phyloP scores from a whole-genome alignment of 1,140 invertebrate genomes.

The Planococcus citri region DNA sequence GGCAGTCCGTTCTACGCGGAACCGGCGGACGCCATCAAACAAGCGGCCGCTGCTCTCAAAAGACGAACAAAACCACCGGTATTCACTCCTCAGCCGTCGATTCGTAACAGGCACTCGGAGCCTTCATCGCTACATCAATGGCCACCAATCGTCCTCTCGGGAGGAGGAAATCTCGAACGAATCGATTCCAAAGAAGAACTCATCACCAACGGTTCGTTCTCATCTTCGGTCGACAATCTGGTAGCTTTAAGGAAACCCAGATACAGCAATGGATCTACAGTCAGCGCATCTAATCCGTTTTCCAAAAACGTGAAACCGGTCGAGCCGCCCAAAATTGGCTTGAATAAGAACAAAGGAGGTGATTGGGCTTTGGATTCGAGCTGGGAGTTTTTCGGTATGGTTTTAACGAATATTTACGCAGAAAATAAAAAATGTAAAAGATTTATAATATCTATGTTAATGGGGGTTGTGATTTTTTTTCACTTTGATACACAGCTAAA shows the following conservation, averaged over 20 bases:
- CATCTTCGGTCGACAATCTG: conserved; percentile 55
- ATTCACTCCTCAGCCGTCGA: conserved; percentile 29
- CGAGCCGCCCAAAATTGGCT: conserved; percentile 47
- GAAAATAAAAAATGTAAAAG: too few relatives aligned
- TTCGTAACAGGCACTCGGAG: conserved; percentile 49
- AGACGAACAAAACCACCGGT: conserved; percentile 23
- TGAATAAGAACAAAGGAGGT: conserved; percentile 28
- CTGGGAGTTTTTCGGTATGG: conserved; percentile 76
- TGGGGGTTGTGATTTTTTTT: too few relatives aligned
- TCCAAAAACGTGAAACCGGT: conserved; percentile 47
- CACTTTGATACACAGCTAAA: conserved; percentile 26
- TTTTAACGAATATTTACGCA: too few relatives aligned
- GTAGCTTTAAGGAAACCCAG: conserved; percentile 29
- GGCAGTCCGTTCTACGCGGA: conserved; percentile 83
- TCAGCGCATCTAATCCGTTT: background rate
- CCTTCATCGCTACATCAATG: conserved; percentile 43
- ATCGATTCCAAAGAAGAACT: conserved; percentile 42
- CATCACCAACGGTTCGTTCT: conserved; percentile 35
- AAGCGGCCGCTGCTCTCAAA: conserved; percentile 31
- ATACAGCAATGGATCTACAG: conserved; percentile 14
- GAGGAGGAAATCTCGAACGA: conserved; percentile 38
- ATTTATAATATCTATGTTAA: too few relatives aligned
- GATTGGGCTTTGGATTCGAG: conserved; percentile 75
- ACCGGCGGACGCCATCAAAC: conserved; percentile 69
- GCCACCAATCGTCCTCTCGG: conserved; percentile 33